A percentile compares a stretch with the other conserved stretches of the same genome.
Conservation (phyloP, 2,888 invertebrate species). For the Pimpla rufipes region DNA sequence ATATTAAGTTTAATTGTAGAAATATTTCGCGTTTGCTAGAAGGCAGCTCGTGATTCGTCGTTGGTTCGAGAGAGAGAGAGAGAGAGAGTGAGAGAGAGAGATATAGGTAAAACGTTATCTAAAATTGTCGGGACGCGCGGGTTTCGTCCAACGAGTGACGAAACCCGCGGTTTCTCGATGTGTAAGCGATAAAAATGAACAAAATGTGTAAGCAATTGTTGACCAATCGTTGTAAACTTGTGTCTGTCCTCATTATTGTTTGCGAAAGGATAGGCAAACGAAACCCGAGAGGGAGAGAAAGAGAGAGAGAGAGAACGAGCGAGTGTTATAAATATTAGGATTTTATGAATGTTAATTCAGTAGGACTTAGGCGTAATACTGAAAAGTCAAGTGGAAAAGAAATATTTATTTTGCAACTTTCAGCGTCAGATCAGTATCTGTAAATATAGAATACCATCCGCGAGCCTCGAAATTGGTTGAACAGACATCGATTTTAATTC, state of each 20-base stretch:
- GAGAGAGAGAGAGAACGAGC: constrained; percentile 32
- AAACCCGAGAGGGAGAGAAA: neutral
- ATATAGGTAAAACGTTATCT: neutral
- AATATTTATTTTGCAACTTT: constrained; percentile 71
- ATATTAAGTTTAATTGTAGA: constrained; percentile 25
- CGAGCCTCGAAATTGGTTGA: constrained; percentile 14
- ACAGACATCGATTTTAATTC: constrained; percentile 30
- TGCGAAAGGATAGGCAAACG: constrained; percentile 25
- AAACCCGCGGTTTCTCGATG: constrained; percentile 23
- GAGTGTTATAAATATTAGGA: constrained; percentile 49
- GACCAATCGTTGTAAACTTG: constrained; percentile 75
- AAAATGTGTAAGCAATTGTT: constrained; percentile 74
- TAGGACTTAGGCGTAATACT: constrained; percentile 42
- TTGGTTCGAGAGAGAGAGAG: constrained; percentile 3
- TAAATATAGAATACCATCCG: constrained; percentile 61
- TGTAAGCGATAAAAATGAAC: constrained; percentile 27
- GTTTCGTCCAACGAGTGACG: constrained; percentile 13
- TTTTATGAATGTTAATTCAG: constrained; percentile 59
- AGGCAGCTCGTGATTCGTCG: constrained; percentile 45
- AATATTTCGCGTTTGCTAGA: neutral
- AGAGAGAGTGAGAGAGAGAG: no score
- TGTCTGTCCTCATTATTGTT: constrained; percentile 49
- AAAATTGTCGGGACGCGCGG: neutral
- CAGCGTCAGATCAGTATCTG: constrained; percentile 63
- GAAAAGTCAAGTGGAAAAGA: constrained; percentile 49